Evolutionary conservation across 2,113 vertebrate species (phyloP).

Genomic region (Nematolebias whitei): DNA sequence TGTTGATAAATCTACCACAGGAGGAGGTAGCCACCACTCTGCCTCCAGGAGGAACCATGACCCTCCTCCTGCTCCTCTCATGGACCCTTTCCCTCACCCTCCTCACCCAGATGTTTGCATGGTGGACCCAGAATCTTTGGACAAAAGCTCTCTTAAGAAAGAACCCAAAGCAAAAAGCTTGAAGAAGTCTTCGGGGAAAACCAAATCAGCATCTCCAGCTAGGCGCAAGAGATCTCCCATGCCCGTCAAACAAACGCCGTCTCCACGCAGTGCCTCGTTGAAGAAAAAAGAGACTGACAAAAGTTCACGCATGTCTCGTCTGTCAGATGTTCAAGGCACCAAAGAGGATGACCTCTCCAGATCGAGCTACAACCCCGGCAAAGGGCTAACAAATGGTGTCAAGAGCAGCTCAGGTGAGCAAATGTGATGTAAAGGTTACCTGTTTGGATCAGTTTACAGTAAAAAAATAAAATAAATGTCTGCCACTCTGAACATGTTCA

Average conservation of each 20-base stretch:
- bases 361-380: slow-evolving; percentile 85
- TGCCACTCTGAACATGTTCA: too few relatives aligned
- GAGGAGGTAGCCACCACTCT: slow-evolving; percentile 80
- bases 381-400: slow-evolving; percentile 84
- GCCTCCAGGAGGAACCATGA: slow-evolving; percentile 81
- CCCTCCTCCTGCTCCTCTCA: slow-evolving; percentile 86
- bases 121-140: slow-evolving; percentile 91
- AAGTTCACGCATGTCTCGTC: slow-evolving; percentile 78
- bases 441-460: background rate
- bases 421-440: background rate
- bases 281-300: slow-evolving; percentile 88
- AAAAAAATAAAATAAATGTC: background rate
- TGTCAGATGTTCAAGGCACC: slow-evolving; percentile 77
- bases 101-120: slow-evolving; percentile 96
- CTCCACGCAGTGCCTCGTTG: slow-evolving; percentile 78
- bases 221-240: slow-evolving; percentile 89
- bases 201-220: slow-evolving; percentile 89
- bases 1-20: slow-evolving; percentile 84
- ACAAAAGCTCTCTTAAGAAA: slow-evolving; percentile 84
- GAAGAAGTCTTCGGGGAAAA: slow-evolving; percentile 84
- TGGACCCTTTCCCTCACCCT: slow-evolving; percentile 88
- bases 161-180: slow-evolving; percentile 87
- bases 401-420: slow-evolving; percentile 86
- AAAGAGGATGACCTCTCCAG: slow-evolving; percentile 86
- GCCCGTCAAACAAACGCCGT: slow-evolving; percentile 81